Base-by-base conservation (phyloP, 2,113 vertebrate species). In the Sinocyclocheilus anophthalmus region DNA sequence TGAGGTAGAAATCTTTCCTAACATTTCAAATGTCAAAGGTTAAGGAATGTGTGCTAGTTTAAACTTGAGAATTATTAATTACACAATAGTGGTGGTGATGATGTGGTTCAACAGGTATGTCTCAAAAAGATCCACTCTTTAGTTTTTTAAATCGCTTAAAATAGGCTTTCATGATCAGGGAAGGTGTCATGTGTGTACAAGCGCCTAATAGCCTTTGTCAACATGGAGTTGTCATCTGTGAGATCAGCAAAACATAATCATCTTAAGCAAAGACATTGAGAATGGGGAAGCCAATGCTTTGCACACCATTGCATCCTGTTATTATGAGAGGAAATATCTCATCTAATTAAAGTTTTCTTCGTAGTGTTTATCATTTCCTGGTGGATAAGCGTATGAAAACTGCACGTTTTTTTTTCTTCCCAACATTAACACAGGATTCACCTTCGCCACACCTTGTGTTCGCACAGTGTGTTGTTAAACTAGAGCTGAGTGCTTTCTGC, bases 201-300 rank as follows among this genome's bases (percentile, higher is more conserved):
- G 86, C 48, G 79, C 33, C 82, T 76, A 85, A 72, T 50, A 76
- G 79, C 59, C 30, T 89, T 87, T 88, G 83, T 83, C 85, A 88
- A 90, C 89, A 86, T 84, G 84, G 77, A 87, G n/a, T 26, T 20
- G 85, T 93, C 93, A 95, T 94, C 91, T 93, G 91, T 90, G 59
- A 92, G 87, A 90, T 94, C 93, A 93, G 92, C 93, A 91, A 88
- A 92, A 92, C 11, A 87, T 95, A 94, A 95, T 94, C 92, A 90
- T 87, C 92, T 93, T 94, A 93, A 90, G 84, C 88, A 87, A 84
- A 57, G 76, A 72, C 84, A 78, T 88, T 89, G 84, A 55, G 78
- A 7, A 39, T 37, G 81, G 53, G 77, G 18, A 78, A 78, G 83
- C 45, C 45, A 9, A 55, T 78, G 30, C 4, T 33, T 55, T 48